A percentile compares a stretch with the other conserved stretches of the same genome.
These are phyloP conservation scores for Pterophyllum scalare DNA, from an alignment of 2,113 vertebrate species.

Conservation along the genomic window DNA sequence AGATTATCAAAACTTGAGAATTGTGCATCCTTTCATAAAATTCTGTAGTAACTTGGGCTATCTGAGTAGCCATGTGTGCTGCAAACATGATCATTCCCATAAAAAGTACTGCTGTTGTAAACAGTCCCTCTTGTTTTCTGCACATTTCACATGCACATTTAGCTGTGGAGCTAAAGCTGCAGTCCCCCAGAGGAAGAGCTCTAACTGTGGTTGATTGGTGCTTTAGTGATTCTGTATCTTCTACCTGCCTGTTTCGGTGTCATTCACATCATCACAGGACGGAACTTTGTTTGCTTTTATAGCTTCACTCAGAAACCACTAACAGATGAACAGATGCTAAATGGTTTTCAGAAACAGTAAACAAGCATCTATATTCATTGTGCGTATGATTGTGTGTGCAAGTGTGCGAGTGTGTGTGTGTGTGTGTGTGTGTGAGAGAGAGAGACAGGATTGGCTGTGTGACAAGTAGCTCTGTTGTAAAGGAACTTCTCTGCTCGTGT, in stretches of 20 bases:
- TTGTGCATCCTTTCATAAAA: background rate
- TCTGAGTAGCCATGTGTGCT: background rate
- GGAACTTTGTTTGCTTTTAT: constrained; percentile 20
- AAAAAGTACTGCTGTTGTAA: background rate
- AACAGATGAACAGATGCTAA: constrained; percentile 53
- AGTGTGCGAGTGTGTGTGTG: background rate
- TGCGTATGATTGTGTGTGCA: background rate
- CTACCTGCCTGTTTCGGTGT: background rate
- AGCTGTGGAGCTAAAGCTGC: background rate
- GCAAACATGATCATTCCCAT: background rate
- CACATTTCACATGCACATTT: background rate
- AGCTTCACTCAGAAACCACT: background rate
- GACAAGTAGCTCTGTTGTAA: constrained; percentile 44
- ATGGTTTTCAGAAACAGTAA: constrained; percentile 35
- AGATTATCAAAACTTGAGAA: too few species aligned
- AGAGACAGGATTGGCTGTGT: constrained; percentile 24
- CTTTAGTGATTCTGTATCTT: constrained; percentile 7
- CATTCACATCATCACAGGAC: constrained; percentile 29
- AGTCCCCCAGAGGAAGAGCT: background rate
- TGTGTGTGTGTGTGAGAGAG: constrained; percentile 14
- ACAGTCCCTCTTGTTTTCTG: background rate
- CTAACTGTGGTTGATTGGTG: background rate
- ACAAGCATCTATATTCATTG: constrained; percentile 37
- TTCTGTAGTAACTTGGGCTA: background rate
- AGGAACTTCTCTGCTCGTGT: constrained; percentile 13